Conservation (phyloP, 2,888 invertebrate genomes). For the Macrosoma leucophasiata region DNA sequence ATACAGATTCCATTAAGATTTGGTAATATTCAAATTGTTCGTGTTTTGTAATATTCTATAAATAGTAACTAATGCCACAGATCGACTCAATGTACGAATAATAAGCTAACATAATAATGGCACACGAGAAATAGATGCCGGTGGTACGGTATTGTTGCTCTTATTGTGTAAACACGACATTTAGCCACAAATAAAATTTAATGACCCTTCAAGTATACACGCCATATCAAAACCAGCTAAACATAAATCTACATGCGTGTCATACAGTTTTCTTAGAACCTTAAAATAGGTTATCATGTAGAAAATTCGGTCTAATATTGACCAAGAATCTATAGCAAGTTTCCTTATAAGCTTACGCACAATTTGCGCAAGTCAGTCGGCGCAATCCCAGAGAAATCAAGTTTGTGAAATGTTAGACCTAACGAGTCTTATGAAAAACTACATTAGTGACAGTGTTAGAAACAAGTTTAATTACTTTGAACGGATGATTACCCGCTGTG, state of each 20-base stretch:
- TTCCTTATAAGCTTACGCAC: conserved; percentile 51
- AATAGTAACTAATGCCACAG: no score
- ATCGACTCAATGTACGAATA: no score
- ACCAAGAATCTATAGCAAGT: conserved; percentile 33
- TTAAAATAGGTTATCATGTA: no score
- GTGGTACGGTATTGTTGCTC: no score
- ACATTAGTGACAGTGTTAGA: conserved; percentile 4
- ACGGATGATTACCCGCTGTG: no score
- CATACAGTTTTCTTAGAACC: conserved; percentile 21
- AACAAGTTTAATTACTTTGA: no score
- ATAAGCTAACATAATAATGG: no score
- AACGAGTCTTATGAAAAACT: conserved; percentile 19
- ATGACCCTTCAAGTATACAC: no score
- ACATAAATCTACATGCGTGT: conserved; percentile 3
- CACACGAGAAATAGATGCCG: no score
- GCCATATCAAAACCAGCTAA: not conserved
- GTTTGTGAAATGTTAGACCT: conserved; percentile 42
- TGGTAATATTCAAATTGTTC: no score
- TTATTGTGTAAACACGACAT: not conserved
- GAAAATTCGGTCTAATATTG: conserved; percentile 37
- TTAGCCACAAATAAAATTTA: not conserved
- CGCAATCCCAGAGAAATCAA: conserved; percentile 49
- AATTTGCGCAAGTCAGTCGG: conserved; percentile 42
- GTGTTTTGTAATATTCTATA: no score
- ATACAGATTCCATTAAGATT: not conserved